Conservation (phyloP, 2,797 vertebrate species). For the Capromys pilorides region DNA sequence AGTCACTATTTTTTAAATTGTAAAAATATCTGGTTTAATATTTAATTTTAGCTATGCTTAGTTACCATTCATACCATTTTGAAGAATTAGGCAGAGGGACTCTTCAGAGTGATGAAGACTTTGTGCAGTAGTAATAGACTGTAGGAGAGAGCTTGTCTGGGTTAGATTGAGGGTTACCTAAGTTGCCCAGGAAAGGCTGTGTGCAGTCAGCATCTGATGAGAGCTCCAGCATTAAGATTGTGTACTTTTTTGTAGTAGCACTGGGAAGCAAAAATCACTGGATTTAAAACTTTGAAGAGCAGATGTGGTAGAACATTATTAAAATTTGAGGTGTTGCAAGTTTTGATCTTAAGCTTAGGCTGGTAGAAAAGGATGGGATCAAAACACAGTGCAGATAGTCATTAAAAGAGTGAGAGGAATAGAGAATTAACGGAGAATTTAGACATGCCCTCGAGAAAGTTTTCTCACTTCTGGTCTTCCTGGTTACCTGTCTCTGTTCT, state of each 20-base stretch:
- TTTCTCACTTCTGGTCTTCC: neutral
- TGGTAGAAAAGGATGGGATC: neutral
- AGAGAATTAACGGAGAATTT: neutral
- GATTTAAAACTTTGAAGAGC: conserved; percentile 30
- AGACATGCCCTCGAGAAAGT: neutral
- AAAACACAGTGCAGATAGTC: neutral
- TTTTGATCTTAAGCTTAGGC: neutral
- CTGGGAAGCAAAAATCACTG: neutral
- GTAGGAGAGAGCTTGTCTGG: neutral
- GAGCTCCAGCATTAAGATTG: neutral
- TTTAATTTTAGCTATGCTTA: conserved; percentile 42
- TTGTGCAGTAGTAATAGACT: neutral
- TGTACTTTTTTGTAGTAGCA: neutral
- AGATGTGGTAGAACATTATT: neutral
- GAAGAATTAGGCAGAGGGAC: neutral
- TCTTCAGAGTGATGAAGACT: neutral
- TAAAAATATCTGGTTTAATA: neutral
- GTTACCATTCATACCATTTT: neutral
- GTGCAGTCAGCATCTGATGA: neutral
- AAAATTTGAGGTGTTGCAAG: conserved; percentile 6
- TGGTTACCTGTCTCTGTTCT: neutral
- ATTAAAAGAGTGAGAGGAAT: conserved; percentile 8
- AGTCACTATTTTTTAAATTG: neutral
- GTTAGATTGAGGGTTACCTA: neutral
- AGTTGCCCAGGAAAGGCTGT: neutral